Conservation (phyloP, 2,888 invertebrate genomes). For the Unio pictorum region DNA sequence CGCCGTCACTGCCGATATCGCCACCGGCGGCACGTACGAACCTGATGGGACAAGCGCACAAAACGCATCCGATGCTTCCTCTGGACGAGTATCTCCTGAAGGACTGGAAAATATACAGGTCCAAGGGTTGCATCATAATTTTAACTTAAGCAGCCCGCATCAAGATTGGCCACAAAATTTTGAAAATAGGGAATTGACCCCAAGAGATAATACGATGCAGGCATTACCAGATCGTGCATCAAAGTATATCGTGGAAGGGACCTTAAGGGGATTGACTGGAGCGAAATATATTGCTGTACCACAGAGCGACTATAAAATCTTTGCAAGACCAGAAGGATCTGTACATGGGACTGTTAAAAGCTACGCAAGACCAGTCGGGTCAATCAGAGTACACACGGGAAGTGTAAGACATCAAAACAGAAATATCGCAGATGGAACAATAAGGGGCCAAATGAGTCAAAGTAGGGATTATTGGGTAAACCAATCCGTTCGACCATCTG, state of each 20-base stretch:
- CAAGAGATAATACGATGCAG: not conserved
- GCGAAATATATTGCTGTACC: constrained; percentile 46
- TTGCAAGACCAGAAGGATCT: not conserved
- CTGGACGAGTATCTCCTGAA: too few relatives aligned
- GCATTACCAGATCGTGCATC: constrained; percentile 19
- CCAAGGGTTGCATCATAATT: too few relatives aligned
- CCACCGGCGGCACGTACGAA: constrained; percentile 2
- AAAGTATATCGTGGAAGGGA: constrained; percentile 24
- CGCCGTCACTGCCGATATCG: constrained; percentile 6
- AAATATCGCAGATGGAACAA: constrained; percentile 12
- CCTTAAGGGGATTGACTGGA: constrained; percentile 24
- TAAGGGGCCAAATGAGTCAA: constrained; percentile 23
- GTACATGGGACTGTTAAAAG: constrained; percentile 9
- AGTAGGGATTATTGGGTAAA: constrained; percentile 29
- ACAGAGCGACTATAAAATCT: constrained; percentile 12
- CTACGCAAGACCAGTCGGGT: constrained; percentile 1
- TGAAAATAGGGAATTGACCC: too few relatives aligned
- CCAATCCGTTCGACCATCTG: constrained; percentile 10
- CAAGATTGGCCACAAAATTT: too few relatives aligned
- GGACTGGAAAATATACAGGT: too few relatives aligned
- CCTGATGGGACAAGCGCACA: too few relatives aligned
- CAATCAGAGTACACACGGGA: not conserved
- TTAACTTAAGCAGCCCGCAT: too few relatives aligned
- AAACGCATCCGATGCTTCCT: too few relatives aligned
- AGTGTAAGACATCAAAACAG: not conserved